These are phyloP conservation scores for Myripristis jacobus DNA, from an alignment of 2,797 vertebrate genomes.

Conservation along the genomic window DNA sequence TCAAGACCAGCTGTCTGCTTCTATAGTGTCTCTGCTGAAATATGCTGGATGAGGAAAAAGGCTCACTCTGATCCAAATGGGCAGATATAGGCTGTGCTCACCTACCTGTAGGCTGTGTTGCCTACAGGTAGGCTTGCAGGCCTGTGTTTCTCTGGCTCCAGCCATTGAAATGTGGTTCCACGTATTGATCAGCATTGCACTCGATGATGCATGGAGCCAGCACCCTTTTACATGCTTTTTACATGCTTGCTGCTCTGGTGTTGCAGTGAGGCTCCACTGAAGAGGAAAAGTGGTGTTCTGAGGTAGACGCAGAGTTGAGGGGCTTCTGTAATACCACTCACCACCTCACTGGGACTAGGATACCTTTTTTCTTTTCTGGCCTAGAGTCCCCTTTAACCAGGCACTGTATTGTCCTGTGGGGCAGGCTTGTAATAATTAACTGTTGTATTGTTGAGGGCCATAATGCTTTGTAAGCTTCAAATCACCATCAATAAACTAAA, in stretches of 20 bases:
- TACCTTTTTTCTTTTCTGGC: neutral
- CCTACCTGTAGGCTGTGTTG: slow-evolving; percentile 34
- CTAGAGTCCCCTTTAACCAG: slow-evolving; percentile 8
- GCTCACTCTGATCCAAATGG: slow-evolving; percentile 39
- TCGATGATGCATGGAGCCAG: too few relatives aligned
- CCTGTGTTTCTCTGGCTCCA: slow-evolving; percentile 13
- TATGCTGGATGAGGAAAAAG: slow-evolving; percentile 70
- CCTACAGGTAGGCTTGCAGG: slow-evolving; percentile 50
- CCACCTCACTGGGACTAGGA: neutral
- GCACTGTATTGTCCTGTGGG: slow-evolving; percentile 7
- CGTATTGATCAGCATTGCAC: too few relatives aligned
- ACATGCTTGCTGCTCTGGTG: neutral
- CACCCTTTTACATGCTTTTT: too few relatives aligned
- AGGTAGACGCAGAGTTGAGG: too few relatives aligned
- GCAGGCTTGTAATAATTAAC: slow-evolving; percentile 53
- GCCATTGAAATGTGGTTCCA: neutral
- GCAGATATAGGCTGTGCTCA: slow-evolving; percentile 23
- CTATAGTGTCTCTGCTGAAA: slow-evolving; percentile 73
- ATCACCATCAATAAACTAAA: slow-evolving; percentile 64
- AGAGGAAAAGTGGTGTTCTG: too few relatives aligned
- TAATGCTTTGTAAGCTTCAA: slow-evolving; percentile 45
- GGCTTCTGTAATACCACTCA: too few relatives aligned
- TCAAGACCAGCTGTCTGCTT: slow-evolving; percentile 81
- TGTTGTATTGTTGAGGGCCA: slow-evolving; percentile 46
- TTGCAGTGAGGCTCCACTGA: neutral